A percentile compares a stretch with the other conserved stretches of the same genome.
phyloP scores from a whole-genome alignment of 2,888 invertebrate species.

The Luperina nickerlii region DNA sequence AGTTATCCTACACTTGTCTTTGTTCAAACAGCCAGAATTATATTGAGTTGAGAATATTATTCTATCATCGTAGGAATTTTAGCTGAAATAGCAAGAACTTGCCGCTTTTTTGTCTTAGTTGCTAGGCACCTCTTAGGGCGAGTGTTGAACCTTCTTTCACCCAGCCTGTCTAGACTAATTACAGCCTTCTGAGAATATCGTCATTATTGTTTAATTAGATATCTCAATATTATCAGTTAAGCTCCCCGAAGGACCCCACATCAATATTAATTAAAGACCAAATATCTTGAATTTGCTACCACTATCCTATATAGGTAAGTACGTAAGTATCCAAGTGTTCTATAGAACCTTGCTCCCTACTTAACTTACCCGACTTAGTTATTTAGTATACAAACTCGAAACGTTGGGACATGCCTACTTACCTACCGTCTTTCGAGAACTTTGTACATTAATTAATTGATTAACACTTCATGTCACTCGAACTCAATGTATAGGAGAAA shows the following conservation, averaged over 20 bases:
- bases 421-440: constrained; percentile 55
- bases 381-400: constrained; percentile 37
- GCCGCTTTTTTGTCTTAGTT: constrained; percentile 9
- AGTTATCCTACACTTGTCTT: constrained; percentile 21
- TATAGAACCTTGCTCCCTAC: constrained; percentile 13
- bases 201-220: constrained; percentile 14
- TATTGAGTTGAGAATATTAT: constrained; percentile 50
- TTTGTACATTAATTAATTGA: constrained; percentile 66
- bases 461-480: constrained; percentile 63
- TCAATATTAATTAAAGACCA: constrained; percentile 29
- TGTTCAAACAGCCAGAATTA: constrained; percentile 45
- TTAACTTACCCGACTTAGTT: constrained; percentile 23
- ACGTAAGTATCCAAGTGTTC: background rate
- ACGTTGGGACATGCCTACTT: constrained; percentile 18
- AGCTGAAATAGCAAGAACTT: constrained; percentile 30
- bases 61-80: constrained; percentile 28
- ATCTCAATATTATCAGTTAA: constrained; percentile 1
- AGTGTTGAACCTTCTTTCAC: constrained; percentile 1
- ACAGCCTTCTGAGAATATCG: constrained; percentile 2
- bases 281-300: constrained; percentile 9
- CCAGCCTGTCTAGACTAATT: background rate
- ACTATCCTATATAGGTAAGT: background rate
- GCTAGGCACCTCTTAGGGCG: background rate
- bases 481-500: constrained; percentile 51
- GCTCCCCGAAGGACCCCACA: constrained; percentile 20